These are phyloP conservation scores for Drosophila melanosoma DNA, from an alignment of 2,888 invertebrate genomes.

Conservation along the genomic window DNA sequence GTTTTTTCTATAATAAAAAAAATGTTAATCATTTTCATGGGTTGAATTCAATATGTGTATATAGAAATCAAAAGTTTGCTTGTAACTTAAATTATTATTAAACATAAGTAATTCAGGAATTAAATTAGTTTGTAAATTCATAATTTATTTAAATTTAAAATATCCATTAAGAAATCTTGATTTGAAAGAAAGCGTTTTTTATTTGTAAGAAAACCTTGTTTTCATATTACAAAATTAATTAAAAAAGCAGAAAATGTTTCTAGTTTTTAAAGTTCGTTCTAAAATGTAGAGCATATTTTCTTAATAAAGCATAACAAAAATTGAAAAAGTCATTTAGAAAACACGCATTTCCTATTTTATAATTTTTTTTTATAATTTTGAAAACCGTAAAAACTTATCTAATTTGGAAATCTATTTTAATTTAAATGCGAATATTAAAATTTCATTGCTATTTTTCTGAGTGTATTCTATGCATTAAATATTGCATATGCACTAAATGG, in stretches of 20 bases:
- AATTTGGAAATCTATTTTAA: no score
- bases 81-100: neutral
- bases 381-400: no score
- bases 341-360: no score
- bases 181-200: neutral
- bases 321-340: no score
- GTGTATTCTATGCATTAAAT: constrained; percentile 66
- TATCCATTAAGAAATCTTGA: neutral
- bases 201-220: neutral
- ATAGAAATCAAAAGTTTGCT: neutral
- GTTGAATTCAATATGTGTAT: no score
- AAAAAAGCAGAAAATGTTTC: neutral
- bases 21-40: neutral
- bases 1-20: neutral
- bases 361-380: no score
- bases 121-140: neutral
- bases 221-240: neutral
- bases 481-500: constrained; percentile 75
- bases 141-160: neutral
- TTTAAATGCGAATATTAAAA: neutral
- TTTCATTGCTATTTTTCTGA: neutral
- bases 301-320: no score
- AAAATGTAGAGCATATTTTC: no score
- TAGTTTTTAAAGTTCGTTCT: neutral
- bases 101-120: no score